Base-by-base conservation (phyloP, 2,888 invertebrate species). In the Ellobium chinense region DNA sequence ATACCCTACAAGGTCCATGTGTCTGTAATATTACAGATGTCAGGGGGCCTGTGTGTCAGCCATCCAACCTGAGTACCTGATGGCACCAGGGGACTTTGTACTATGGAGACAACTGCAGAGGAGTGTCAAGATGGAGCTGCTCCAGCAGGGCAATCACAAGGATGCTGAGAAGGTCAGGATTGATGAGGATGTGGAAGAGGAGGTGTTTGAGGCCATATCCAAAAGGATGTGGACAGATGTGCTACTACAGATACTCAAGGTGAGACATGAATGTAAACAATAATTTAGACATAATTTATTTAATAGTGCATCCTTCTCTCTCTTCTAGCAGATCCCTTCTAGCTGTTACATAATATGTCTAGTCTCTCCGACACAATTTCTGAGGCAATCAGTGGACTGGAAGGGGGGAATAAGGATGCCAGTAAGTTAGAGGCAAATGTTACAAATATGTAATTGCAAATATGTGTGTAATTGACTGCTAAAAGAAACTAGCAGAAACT, bases 161-260 rank as follows among this genome's bases (percentile, higher is more conserved):
- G 86, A 85, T 80, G 88, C 87, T 7, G 86, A 81, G 14, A 84
- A 81, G 24, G 80, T 89, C 62, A 56, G 36, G 24, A 87, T 88
- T 31, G 86, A 87, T 54, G 90, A 90, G 68, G 87, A 88, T 46
- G 84, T 92, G 21, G 91, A 90, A 56, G 91, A 91, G 74, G 89
- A 91, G 72, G 87, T 92, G 39, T 93, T 93, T 89, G 93, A 93
- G 85, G 90, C 90, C 4, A 89, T 93, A 5, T 92, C 92, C 14
- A 92, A 91, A 82, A 85, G 92, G 65, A 90, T 92, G 37, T 93
- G 93, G 93, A 90, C 92, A 7, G 93, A 93, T 83, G 85, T 93
- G 24, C 86, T 93, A 14, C 86, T 93, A 29, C 93, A 93, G 85
- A 85, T 92, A 14, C 84, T 91, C 74, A 93, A 93, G 91, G 92